Evolutionary conservation across 2,888 invertebrate species (phyloP).

Genomic region (Orchestes rusci): DNA sequence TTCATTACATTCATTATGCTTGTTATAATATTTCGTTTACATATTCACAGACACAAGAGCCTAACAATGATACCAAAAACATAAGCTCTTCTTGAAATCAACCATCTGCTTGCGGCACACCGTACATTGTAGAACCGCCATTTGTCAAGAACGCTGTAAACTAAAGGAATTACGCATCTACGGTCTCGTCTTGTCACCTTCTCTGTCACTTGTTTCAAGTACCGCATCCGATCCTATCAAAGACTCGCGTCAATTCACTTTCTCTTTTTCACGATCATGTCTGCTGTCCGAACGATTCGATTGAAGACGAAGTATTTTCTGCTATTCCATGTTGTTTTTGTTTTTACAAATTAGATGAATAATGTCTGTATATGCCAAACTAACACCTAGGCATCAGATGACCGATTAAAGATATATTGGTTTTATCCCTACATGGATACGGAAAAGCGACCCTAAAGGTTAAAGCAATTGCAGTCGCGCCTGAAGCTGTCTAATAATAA

Average conservation of each 20-base stretch:
- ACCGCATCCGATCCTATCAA: conserved; percentile 16
- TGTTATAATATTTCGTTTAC: too few relatives aligned
- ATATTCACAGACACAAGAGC: too few relatives aligned
- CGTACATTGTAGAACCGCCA: conserved; percentile 18
- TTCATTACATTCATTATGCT: too few relatives aligned
- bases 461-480: not conserved
- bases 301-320: not conserved
- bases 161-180: conserved; percentile 18
- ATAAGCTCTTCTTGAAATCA: too few relatives aligned
- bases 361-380: not conserved
- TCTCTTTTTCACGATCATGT: conserved; percentile 12
- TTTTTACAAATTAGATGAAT: not conserved
- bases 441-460: not conserved
- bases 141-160: conserved; percentile 16
- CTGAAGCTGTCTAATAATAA: conserved; percentile 14
- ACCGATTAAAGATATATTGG: not conserved
- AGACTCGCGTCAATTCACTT: conserved; percentile 18
- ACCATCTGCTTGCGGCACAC: too few relatives aligned
- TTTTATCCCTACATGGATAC: not conserved
- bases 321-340: not conserved
- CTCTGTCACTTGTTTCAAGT: conserved; percentile 21
- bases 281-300: conserved; percentile 3
- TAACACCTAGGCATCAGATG: not conserved
- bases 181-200: conserved; percentile 20
- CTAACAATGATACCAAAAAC: too few relatives aligned